Evolutionary conservation across 2,797 vertebrate species (phyloP).

Genomic region (Chelidonichthys spinosus): DNA sequence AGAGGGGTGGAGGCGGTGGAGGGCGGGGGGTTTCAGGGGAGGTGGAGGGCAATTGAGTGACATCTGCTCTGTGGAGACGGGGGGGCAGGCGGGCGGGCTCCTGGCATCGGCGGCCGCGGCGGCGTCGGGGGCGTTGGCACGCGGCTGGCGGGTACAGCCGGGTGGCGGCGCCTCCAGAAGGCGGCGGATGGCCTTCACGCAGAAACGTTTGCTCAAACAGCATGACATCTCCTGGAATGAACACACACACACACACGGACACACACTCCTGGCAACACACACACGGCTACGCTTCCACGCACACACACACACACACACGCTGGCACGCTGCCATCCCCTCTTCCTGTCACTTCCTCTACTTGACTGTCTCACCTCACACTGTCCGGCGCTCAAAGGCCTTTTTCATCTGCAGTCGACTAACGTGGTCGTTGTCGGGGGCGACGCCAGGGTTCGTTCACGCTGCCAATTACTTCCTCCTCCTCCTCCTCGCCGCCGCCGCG

Average conservation of each 20-base stretch:
- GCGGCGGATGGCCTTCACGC: conserved; percentile 90
- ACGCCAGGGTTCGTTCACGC: conserved; percentile 47
- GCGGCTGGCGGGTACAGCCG: conserved; percentile 74
- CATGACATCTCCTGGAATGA: conserved; percentile 98
- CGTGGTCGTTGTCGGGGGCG: conserved; percentile 41
- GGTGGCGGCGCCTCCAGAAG: conserved; percentile 77
- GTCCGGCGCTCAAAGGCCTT: conserved; percentile 52
- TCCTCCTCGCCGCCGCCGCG: conserved; percentile 23
- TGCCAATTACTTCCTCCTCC: conserved; percentile 61
- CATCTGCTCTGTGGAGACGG: conserved; percentile 91
- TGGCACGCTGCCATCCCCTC: conserved; percentile 32
- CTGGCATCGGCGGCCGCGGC: conserved; percentile 82
- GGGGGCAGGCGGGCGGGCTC: conserved; percentile 87
- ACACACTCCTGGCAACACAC: conserved; percentile 53
- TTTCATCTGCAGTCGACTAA: conserved; percentile 53
- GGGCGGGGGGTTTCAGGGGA: conserved; percentile 57
- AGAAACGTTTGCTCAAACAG: conserved; percentile 91
- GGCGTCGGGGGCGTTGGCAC: conserved; percentile 86
- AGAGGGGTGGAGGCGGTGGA: not conserved
- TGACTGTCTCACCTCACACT: conserved; percentile 55
- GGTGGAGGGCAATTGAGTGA: conserved; percentile 88
- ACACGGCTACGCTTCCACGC: conserved; percentile 31
- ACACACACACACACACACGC: conserved; percentile 51
- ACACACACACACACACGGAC: conserved; percentile 14
- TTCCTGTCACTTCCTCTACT: conserved; percentile 59